These are phyloP conservation scores for Resseliella maxima DNA, from an alignment of 2,888 invertebrate species.

Conservation along the genomic window DNA sequence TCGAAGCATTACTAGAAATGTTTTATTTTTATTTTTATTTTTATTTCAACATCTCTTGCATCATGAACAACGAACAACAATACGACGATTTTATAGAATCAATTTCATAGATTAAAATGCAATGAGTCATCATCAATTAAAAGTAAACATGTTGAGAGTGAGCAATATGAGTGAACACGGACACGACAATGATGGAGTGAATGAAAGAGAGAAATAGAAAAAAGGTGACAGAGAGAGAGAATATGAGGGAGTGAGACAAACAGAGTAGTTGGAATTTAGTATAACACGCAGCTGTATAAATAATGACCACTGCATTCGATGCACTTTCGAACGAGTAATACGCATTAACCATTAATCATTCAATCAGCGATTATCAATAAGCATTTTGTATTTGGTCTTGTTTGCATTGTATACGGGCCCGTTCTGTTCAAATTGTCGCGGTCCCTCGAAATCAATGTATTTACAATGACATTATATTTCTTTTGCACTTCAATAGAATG, in stretches of 20 bases:
- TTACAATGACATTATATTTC: constrained; percentile 28
- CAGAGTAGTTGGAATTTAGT: neutral
- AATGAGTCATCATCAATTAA: constrained; percentile 46
- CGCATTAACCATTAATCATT: constrained; percentile 53
- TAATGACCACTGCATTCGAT: neutral
- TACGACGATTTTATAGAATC: neutral
- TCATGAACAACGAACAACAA: neutral
- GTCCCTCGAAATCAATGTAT: neutral
- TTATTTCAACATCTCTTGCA: neutral
- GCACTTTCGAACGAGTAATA: neutral
- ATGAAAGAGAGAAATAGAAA: neutral
- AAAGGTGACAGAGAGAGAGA: neutral
- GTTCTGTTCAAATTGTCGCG: constrained; percentile 18
- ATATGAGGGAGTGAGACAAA: neutral
- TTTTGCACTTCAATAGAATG: neutral
- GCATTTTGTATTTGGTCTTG: constrained; percentile 48
- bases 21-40: too few relatives aligned
- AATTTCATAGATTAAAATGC: constrained; percentile 41
- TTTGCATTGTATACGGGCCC: constrained; percentile 12
- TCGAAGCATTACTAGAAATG: too few relatives aligned
- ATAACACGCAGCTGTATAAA: constrained; percentile 2
- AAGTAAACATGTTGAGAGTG: neutral
- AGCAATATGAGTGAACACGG: neutral
- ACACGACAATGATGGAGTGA: neutral
- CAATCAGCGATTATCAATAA: constrained; percentile 51